phyloP scores from a whole-genome alignment of 2,888 invertebrate species.

The Priocnemis perturbator region DNA sequence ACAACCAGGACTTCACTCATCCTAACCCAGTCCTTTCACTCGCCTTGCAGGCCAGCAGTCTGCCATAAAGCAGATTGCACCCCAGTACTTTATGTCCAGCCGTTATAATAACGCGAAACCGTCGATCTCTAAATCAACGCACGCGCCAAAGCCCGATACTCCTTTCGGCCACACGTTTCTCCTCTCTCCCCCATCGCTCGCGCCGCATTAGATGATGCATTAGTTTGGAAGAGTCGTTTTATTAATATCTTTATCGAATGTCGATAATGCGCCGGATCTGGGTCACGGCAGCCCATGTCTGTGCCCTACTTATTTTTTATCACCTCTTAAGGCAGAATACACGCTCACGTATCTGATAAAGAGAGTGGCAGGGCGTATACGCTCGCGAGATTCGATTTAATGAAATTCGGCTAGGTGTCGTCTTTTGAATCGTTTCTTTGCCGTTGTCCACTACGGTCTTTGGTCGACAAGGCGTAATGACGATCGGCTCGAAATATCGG shows the following conservation, averaged over 20 bases:
- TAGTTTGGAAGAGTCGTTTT: constrained; percentile 18
- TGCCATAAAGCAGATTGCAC: too few species aligned
- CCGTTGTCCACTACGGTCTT: too few species aligned
- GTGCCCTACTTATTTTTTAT: constrained; percentile 49
- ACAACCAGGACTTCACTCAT: too few species aligned
- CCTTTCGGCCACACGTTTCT: neutral
- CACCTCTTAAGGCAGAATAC: constrained; percentile 19
- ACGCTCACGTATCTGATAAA: neutral
- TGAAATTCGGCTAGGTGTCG: neutral
- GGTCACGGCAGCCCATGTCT: constrained; percentile 51
- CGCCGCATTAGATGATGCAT: neutral
- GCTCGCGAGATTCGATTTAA: constrained; percentile 17
- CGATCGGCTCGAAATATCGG: too few species aligned
- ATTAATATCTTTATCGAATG: constrained; percentile 48
- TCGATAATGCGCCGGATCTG: constrained; percentile 48
- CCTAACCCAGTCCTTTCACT: too few species aligned
- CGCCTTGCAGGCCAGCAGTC: too few species aligned
- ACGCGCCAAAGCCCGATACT: neutral
- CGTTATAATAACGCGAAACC: too few species aligned
- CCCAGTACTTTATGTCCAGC: too few species aligned
- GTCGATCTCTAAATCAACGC: neutral
- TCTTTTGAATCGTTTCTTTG: too few species aligned
- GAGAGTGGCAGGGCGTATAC: neutral
- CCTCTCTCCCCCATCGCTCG: neutral
- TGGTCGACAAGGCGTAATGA: too few species aligned